Evolutionary conservation across 2,113 vertebrate species (phyloP).

Genomic region (Cichladusa arquata): DNA sequence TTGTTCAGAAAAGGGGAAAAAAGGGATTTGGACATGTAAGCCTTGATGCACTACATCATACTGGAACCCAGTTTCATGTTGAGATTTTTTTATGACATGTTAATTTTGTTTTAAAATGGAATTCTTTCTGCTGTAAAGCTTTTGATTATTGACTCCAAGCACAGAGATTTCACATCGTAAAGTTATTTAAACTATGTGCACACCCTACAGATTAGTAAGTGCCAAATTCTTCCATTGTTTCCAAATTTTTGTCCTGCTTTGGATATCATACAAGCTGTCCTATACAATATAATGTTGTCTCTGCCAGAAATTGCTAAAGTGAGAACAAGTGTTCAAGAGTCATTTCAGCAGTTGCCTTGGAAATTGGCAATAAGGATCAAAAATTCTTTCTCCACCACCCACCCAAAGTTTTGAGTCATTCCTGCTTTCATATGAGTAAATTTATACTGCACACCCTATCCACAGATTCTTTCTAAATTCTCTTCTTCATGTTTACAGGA

Average conservation of each 20-base stretch:
- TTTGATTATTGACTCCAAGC: background rate
- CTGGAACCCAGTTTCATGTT: background rate
- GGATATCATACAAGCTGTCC: background rate
- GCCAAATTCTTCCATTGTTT: background rate
- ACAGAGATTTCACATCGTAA: background rate
- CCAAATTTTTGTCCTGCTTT: background rate
- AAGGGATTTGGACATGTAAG: background rate
- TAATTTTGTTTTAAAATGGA: background rate
- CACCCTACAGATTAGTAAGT: background rate
- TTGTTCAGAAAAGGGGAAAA: background rate
- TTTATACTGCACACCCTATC: background rate
- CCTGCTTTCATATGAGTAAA: background rate
- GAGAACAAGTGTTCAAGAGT: background rate
- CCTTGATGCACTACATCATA: background rate
- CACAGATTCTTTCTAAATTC: background rate
- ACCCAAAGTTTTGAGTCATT: background rate
- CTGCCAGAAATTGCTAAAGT: background rate
- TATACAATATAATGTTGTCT: background rate
- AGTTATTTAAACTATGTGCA: conserved; percentile 16
- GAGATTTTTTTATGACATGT: background rate
- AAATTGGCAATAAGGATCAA: background rate
- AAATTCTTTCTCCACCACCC: background rate
- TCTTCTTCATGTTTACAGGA: background rate
- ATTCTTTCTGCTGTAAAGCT: background rate
- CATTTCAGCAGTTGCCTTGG: background rate